These are phyloP conservation scores for Ormyrus rosae DNA, from an alignment of 2,888 invertebrate species.

Conservation along the genomic window DNA sequence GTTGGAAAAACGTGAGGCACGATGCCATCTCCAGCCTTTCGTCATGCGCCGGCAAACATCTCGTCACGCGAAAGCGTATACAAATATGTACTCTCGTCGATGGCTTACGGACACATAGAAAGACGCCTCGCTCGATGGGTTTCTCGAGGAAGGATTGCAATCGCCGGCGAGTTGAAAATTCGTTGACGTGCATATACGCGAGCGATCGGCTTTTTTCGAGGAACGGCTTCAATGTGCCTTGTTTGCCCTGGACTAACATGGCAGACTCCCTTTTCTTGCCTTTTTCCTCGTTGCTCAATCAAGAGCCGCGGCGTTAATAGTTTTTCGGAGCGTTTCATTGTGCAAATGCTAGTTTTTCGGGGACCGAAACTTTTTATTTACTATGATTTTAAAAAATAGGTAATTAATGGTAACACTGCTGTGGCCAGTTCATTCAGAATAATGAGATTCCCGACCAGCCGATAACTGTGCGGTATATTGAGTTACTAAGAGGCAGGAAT, in stretches of 20 bases:
- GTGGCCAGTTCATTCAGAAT: no score
- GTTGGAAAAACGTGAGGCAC: slow-evolving; percentile 1
- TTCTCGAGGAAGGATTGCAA: slow-evolving; percentile 41
- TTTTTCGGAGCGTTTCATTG: slow-evolving; percentile 38
- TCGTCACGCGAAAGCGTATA: slow-evolving; percentile 42
- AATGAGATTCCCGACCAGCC: no score
- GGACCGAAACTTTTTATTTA: background rate
- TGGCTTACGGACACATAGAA: slow-evolving; percentile 8
- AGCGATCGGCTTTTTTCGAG: slow-evolving; percentile 12
- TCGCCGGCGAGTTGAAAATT: slow-evolving; percentile 33
- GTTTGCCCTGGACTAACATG: slow-evolving; percentile 11
- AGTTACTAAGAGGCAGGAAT: slow-evolving; percentile 10
- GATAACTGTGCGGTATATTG: slow-evolving; percentile 4
- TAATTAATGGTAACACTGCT: no score
- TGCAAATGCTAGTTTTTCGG: slow-evolving; percentile 13
- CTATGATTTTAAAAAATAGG: no score
- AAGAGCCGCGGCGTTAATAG: slow-evolving; percentile 8
- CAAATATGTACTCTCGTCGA: slow-evolving; percentile 45
- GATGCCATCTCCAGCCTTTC: slow-evolving; percentile 29
- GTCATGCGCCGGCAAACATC: slow-evolving; percentile 47
- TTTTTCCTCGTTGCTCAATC: slow-evolving; percentile 1
- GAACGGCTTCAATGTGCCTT: background rate
- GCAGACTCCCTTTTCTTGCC: background rate
- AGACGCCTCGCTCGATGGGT: background rate
- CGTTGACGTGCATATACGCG: background rate